A percentile compares a stretch with the other conserved stretches of the same genome.
These are phyloP conservation scores for Mus spicilegus DNA, from an alignment of 2,113 vertebrate species.

Conservation along the genomic window DNA sequence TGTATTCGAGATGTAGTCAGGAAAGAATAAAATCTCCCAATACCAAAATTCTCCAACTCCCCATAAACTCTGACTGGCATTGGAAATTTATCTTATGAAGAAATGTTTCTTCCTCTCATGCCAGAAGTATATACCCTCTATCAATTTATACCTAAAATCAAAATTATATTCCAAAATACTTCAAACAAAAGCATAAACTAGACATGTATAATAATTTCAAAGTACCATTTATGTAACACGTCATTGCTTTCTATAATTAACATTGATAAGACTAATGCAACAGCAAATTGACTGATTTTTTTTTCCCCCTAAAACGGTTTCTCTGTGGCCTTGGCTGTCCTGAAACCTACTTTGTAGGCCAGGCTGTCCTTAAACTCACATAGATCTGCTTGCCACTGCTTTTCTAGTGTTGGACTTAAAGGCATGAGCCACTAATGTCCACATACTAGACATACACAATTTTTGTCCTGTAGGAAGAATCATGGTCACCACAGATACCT, in stretches of 20 bases:
- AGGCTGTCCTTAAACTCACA: background rate
- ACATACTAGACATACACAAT: background rate
- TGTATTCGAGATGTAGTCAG: background rate
- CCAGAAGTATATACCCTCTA: background rate
- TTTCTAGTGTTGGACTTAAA: background rate
- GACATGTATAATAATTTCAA: background rate
- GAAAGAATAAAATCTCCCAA: background rate
- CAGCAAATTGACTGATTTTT: background rate
- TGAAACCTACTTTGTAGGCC: background rate
- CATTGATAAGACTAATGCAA: background rate
- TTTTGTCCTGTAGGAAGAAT: background rate
- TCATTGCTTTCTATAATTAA: background rate
- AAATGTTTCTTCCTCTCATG: background rate
- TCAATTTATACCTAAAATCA: background rate
- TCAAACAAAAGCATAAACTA: background rate
- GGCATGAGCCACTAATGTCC: background rate
- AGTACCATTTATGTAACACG: background rate
- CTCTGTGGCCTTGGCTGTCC: background rate
- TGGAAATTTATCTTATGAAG: no score
- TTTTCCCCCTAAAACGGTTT: background rate
- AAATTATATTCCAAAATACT: background rate
- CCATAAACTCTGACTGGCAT: background rate
- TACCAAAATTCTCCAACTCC: background rate
- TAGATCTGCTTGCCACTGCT: background rate
- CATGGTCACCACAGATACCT: accelerated